A percentile compares a stretch with the other conserved stretches of the same genome.
Evolutionary conservation across 2,797 vertebrate genomes (phyloP).

Genomic region (Rhodeus uyekii): DNA sequence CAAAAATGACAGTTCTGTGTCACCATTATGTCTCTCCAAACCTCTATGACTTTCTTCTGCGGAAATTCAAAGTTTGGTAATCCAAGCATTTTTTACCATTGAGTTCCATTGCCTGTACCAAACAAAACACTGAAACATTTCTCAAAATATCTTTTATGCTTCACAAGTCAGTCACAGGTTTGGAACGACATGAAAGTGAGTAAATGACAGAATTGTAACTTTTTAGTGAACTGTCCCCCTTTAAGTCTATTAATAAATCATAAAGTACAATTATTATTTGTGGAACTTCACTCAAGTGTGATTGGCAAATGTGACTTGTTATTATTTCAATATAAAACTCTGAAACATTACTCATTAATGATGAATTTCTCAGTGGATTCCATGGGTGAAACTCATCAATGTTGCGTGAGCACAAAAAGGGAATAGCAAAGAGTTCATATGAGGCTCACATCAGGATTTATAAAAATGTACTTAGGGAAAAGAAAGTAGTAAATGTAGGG

Average conservation of each 20-base stretch:
- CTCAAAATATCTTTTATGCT: neutral
- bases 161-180: neutral
- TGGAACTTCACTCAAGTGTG: neutral
- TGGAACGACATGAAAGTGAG: neutral
- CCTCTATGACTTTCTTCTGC: neutral
- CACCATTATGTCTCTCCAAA: neutral
- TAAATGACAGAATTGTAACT: neutral
- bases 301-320: neutral
- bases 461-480: neutral
- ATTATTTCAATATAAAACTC: neutral
- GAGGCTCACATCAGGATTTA: neutral
- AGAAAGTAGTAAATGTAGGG: neutral
- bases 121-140: neutral
- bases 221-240: neutral
- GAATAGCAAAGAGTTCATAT: neutral
- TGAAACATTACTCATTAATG: neutral
- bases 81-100: neutral
- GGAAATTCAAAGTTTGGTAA: neutral
- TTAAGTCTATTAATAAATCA: neutral
- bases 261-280: neutral
- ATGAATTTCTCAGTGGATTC: neutral
- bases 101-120: neutral
- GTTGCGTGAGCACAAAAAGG: neutral
- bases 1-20: neutral
- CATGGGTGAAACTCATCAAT: neutral